Evolutionary conservation across 2,113 vertebrate species (phyloP).

Genomic region (Rhombomys opimus): DNA sequence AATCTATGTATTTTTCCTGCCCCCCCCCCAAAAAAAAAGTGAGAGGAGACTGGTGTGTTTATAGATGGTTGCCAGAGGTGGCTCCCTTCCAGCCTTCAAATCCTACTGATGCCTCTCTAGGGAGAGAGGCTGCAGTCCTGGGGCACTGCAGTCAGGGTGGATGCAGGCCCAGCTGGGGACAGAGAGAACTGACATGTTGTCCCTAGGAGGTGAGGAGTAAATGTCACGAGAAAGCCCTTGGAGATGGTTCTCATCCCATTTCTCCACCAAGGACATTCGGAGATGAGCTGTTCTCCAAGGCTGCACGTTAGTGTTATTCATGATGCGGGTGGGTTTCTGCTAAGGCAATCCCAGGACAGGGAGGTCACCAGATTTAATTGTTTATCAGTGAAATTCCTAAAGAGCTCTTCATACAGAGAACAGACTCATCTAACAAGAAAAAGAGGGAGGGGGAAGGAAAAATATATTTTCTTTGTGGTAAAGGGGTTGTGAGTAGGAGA

Average conservation of each 20-base stretch:
- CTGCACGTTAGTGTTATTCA: not conserved
- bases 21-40: not conserved
- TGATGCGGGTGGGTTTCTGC: not conserved
- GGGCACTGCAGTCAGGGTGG: not conserved
- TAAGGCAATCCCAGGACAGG: not conserved
- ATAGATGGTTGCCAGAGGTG: conserved; percentile 46
- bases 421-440: not conserved
- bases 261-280: not conserved
- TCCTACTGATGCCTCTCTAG: conserved; percentile 61
- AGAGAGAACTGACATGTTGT: not conserved
- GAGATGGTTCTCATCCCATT: conserved; percentile 37
- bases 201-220: not conserved
- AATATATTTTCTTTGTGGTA: not conserved
- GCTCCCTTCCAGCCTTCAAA: not conserved
- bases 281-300: conserved; percentile 2
- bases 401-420: not conserved
- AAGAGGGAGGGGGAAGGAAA: not conserved
- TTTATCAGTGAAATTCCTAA: not conserved
- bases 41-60: conserved; percentile 56
- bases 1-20: conserved; percentile 9
- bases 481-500: not conserved
- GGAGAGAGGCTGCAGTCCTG: not conserved
- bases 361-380: not conserved
- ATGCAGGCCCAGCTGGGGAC: conserved; percentile 6
- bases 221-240: conserved; percentile 62